These are phyloP conservation scores for Propsilocerus akamusi DNA, from an alignment of 1,140 invertebrate genomes.

Conservation along the genomic window DNA sequence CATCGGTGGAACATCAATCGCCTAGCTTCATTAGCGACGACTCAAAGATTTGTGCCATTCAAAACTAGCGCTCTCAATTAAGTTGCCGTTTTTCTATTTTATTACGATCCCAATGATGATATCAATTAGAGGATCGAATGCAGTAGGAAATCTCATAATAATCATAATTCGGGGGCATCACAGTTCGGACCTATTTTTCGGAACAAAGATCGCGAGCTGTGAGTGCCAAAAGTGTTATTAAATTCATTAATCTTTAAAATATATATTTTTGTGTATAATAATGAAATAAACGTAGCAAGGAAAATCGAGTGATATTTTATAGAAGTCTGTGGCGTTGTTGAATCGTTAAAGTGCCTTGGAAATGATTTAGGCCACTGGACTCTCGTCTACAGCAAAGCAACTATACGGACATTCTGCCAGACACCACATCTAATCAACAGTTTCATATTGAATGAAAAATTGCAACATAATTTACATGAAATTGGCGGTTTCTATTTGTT, in stretches of 20 bases:
- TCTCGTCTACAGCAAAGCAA: too few species aligned
- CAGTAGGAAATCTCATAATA: not conserved
- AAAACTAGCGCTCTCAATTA: not conserved
- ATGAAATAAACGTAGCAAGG: too few species aligned
- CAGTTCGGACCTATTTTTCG: not conserved
- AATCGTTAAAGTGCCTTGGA: not conserved
- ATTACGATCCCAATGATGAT: not conserved
- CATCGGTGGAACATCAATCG: too few species aligned
- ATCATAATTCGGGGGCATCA: not conserved
- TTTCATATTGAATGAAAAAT: slow-evolving; percentile 4
- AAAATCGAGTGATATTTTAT: not conserved
- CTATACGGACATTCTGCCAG: too few species aligned
- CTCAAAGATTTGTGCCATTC: not conserved
- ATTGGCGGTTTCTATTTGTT: slow-evolving; percentile 3
- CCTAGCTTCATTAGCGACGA: not conserved
- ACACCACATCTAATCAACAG: not conserved
- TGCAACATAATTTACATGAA: slow-evolving; percentile 4
- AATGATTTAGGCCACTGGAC: not conserved
- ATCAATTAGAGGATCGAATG: not conserved
- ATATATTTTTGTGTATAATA: not conserved
- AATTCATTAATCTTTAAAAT: slow-evolving; percentile 3
- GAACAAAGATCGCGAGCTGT: not conserved
- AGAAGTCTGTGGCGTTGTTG: too few species aligned
- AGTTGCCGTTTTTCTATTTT: slow-evolving; percentile 1
- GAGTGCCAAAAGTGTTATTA: not conserved